Conservation (phyloP, 2,113 vertebrate species). For the Alethe castanea region DNA sequence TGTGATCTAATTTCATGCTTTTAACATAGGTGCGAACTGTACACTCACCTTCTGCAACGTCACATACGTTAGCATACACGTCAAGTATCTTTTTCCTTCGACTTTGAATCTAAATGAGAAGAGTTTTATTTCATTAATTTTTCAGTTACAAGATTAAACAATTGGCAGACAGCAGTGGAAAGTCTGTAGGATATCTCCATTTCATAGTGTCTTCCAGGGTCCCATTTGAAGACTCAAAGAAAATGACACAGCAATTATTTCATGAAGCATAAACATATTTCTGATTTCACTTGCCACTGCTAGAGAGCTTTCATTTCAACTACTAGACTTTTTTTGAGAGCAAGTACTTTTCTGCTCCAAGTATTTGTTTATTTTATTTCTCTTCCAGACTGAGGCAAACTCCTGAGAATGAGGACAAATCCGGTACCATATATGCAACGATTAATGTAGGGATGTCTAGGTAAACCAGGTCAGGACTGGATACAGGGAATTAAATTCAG, state of each 20-base stretch:
- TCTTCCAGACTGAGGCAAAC: neutral
- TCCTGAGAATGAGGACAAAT: neutral
- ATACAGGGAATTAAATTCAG: neutral
- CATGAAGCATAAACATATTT: neutral
- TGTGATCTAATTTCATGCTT: neutral
- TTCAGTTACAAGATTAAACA: neutral
- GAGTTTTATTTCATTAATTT: neutral
- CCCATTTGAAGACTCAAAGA: neutral
- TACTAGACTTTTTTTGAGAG: neutral
- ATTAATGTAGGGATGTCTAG: neutral
- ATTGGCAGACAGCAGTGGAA: neutral
- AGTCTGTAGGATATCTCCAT: neutral
- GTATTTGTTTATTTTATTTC: neutral
- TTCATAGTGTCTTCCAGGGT: neutral
- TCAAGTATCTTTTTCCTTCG: conserved; percentile 97
- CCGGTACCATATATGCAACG: neutral
- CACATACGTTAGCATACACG: conserved; percentile 88
- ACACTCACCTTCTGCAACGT: conserved; percentile 87
- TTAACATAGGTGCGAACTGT: neutral
- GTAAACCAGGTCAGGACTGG: neutral
- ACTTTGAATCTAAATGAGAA: conserved; percentile 86
- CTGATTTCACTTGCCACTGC: neutral
- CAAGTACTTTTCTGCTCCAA: neutral
- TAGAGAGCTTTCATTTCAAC: neutral
- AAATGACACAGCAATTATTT: neutral